Base-by-base conservation (phyloP, 2,888 invertebrate species). In the Agrochola lota region DNA sequence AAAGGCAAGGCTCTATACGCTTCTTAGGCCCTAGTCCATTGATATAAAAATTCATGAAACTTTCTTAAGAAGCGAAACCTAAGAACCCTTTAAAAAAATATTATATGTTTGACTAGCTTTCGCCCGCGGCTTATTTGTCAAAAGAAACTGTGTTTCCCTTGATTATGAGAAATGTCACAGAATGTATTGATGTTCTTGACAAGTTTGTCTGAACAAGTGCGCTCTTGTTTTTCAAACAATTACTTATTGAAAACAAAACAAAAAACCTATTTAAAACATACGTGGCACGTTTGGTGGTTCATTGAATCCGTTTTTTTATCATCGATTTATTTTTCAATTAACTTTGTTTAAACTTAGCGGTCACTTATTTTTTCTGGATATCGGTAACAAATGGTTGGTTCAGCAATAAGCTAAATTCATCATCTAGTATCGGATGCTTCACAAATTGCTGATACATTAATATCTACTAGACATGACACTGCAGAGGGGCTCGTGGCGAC, bases 201-300 rank as follows among this genome's bases (percentile, higher is more conserved):
- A 46, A 15, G 46, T 23, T 57, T 81, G 43, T 81, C 62, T 71
- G 20, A n/a, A 76, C 6, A 55, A 46, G 26, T 26, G 9, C 17
- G 9, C 30, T 60, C 1, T 52, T 70, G 55, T 60, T 67, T 60
- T 35, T 57, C 26, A 75, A 67, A 81, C 11, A 81, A 23, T 30
- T 46, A 26, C 43, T 43, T 43, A 43, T 30, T 17, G 30, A 55
- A 62, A 43, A 35, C n/a, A n/a, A 81, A 46, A 59, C 52, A 70
- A 77, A 49, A 55, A 17, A n/a, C 12, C 9, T 26, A 15, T 40
- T 55, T 26, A 17, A 23, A 20, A 30, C 20, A 20, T 46, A 46
- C 46, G 46, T 46, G 1, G 0, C 35, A 35, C 5, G 26, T 52
- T 43, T 74, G 17, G 20, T 74, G 6, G 1, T 40, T 43, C 9